Conservation (phyloP, 2,797 vertebrate species). For the Trematomus bernacchii region DNA sequence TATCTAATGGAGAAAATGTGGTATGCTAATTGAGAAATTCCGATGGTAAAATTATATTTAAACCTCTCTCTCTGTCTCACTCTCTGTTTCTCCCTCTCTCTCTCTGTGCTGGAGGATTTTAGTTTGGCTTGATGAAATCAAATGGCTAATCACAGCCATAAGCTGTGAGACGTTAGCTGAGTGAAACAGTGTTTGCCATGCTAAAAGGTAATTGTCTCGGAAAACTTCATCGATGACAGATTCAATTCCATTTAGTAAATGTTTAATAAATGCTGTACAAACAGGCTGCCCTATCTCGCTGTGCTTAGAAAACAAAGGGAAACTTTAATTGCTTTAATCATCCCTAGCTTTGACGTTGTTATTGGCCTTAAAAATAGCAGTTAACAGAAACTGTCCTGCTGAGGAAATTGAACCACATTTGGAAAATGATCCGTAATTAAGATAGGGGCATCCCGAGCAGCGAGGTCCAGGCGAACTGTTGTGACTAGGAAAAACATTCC, state of each 20-base stretch:
- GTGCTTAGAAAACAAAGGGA: constrained; percentile 95
- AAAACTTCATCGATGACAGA: constrained; percentile 96
- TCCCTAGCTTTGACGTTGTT: constrained; percentile 93
- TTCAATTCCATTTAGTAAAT: constrained; percentile 96
- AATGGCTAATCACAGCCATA: constrained; percentile 83
- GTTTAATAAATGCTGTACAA: constrained; percentile 97
- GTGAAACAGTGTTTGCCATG: constrained; percentile 92
- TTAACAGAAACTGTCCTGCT: constrained; percentile 92
- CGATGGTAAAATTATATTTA: constrained; percentile 84
- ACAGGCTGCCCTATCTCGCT: constrained; percentile 89
- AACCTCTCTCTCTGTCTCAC: constrained; percentile 45
- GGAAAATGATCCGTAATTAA: constrained; percentile 89
- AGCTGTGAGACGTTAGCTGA: constrained; percentile 85
- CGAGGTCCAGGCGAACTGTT: constrained; percentile 78
- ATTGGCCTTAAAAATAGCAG: constrained; percentile 94
- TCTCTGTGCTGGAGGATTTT: constrained; percentile 72
- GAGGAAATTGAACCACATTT: constrained; percentile 92
- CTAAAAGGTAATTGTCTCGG: constrained; percentile 93
- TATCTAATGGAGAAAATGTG: constrained; percentile 88
- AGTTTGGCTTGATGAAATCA: constrained; percentile 84
- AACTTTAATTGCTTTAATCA: constrained; percentile 99
- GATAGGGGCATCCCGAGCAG: constrained; percentile 85
- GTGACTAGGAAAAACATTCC: constrained; percentile 86
- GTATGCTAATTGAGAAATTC: constrained; percentile 88
- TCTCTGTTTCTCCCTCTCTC: constrained; percentile 11